A percentile compares a stretch with the other conserved stretches of the same genome.
Conservation (phyloP, 2,888 invertebrate species). For the Chrysolina oricalcia region DNA sequence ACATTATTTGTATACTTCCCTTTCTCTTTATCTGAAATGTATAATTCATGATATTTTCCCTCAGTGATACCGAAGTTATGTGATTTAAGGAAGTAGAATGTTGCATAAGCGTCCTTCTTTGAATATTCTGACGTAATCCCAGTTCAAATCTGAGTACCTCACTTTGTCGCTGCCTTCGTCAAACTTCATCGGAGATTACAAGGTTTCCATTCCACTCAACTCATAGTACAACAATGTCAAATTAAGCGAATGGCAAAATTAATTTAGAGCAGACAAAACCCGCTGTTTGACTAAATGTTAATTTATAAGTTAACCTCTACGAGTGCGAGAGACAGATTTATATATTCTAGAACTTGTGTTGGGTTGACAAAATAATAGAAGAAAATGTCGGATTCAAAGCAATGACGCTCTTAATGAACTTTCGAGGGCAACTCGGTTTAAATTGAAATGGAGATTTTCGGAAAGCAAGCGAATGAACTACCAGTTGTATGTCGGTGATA, state of each 20-base stretch:
- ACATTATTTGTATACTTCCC: too few relatives aligned
- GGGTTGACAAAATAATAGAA: slow-evolving; percentile 59
- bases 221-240: slow-evolving; percentile 36
- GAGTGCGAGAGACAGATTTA: slow-evolving; percentile 35
- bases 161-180: not conserved
- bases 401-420: slow-evolving; percentile 60
- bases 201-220: slow-evolving; percentile 18
- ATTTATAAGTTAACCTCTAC: slow-evolving; percentile 46
- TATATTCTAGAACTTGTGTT: slow-evolving; percentile 53
- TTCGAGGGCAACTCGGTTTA: slow-evolving; percentile 63
- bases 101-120: not conserved
- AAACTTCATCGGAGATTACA: slow-evolving; percentile 15
- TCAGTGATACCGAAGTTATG: not conserved
- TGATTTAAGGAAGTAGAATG: not conserved
- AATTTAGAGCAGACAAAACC: slow-evolving; percentile 44
- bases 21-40: too few relatives aligned
- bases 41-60: too few relatives aligned
- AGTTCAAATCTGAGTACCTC: not conserved
- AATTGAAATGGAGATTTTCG: slow-evolving; percentile 68
- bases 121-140: not conserved
- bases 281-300: slow-evolving; percentile 44
- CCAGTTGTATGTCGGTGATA: slow-evolving; percentile 53
- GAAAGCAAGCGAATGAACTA: slow-evolving; percentile 63
- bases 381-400: slow-evolving; percentile 56
- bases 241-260: slow-evolving; percentile 42